Evolutionary conservation across 2,888 invertebrate genomes (phyloP), one percentile per base, ranked within the genome.

Genomic region (Trypoxylon attenuatum): DNA sequence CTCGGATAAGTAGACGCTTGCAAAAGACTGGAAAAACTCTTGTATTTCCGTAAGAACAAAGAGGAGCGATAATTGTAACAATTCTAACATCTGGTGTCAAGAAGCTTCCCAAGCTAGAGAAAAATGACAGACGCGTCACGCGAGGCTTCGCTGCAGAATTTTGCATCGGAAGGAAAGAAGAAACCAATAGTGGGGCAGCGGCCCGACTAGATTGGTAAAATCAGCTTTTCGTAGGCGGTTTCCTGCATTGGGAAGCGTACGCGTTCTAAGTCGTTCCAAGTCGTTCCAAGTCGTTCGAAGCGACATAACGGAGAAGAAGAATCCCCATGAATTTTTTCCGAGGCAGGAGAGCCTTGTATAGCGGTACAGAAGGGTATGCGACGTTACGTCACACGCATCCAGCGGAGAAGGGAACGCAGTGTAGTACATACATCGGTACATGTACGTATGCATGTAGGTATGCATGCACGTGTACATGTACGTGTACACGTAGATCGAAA

Each of bases 311-410:
- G 45, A 1, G 15, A 13, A 1, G 15, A 13, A 45, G 27, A 57
- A 50, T 54, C 21, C n/a, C 51, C 6, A 15, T 38, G 22, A 22
- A 38, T 19, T 38, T 21, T 46, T 39, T 39, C 29, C n/a, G 27
- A 13, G 16, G 39, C 29, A 29, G 16, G 41, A 52, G 54, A 65
- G 27, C 22, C 53, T 67, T 46, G 46, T 58, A 54, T 63, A 70
- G 70, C 69, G 69, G 66, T 69, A 72, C 64, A 68, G 63, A 72
- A 71, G 64, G 56, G 62, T 65, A 56, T 63, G 54, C 46, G 39
- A 53, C 60, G 69, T 76, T 77, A 74, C 71, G 67, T 76, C 71
- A 77, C 61, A 16, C 15, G 29, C 18, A 23, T 50, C 27, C 19
- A 53, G 54, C 38, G 21, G 58, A 54, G 39, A 39, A 22, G 27